Conservation (phyloP, 2,113 vertebrate species). For the Alexandromys fortis region DNA sequence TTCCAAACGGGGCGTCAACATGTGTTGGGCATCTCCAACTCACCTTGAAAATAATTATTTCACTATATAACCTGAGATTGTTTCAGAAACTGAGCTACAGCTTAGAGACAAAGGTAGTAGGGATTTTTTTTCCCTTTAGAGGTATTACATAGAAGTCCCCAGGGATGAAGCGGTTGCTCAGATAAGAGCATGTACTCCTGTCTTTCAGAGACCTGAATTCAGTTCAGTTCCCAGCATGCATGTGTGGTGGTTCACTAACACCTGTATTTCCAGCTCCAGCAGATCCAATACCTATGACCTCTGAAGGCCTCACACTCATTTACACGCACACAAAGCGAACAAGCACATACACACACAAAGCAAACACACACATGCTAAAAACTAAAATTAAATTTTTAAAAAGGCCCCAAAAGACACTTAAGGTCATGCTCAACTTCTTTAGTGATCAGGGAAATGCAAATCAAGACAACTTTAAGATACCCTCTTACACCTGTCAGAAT, state of each 20-base stretch:
- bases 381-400: background rate
- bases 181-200: background rate
- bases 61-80: background rate
- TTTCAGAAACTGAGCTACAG: background rate
- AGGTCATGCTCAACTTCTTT: too few relatives aligned
- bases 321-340: background rate
- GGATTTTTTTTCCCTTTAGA: background rate
- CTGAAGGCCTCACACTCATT: background rate
- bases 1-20: background rate
- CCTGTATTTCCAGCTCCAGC: too few relatives aligned
- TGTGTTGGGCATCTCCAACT: background rate
- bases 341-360: background rate
- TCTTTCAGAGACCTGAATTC: background rate
- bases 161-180: background rate
- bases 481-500: too few relatives aligned
- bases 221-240: background rate
- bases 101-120: background rate
- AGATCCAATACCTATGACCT: too few relatives aligned
- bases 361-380: background rate
- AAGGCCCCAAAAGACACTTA: background rate
- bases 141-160: background rate
- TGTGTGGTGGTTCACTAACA: background rate
- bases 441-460: too few relatives aligned
- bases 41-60: background rate
- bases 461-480: too few relatives aligned